Conservation (phyloP, 2,888 invertebrate species). For the Mythimna pallens region DNA sequence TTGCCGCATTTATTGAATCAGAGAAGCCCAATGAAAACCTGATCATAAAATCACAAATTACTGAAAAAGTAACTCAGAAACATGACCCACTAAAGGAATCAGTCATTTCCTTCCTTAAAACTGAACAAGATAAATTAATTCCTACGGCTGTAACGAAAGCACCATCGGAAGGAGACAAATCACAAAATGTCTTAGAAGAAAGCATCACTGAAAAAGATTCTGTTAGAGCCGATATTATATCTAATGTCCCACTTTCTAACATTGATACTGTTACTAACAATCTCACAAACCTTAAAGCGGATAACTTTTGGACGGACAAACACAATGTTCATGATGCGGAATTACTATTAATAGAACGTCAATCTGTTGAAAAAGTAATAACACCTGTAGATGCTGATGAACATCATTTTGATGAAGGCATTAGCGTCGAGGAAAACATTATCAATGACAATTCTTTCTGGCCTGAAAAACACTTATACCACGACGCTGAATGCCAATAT, state of each 20-base stretch:
- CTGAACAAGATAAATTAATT: conserved; percentile 34
- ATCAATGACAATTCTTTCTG: conserved; percentile 90
- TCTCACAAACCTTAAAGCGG: conserved; percentile 82
- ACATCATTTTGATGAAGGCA: conserved; percentile 58
- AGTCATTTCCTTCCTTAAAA: conserved; percentile 38
- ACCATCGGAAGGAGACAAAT: neutral
- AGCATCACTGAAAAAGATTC: conserved; percentile 31
- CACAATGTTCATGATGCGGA: conserved; percentile 91
- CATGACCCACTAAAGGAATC: conserved; percentile 10
- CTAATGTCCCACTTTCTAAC: conserved; percentile 73
- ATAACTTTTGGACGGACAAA: conserved; percentile 91
- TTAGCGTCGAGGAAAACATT: conserved; percentile 78
- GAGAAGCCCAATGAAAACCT: conserved; percentile 11
- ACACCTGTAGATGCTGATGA: conserved; percentile 47
- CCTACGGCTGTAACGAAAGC: conserved; percentile 4
- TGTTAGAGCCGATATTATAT: conserved; percentile 44
- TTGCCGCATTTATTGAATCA: conserved; percentile 29
- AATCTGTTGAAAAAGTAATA: conserved; percentile 61
- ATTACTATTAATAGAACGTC: conserved; percentile 73
- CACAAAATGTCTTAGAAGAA: conserved; percentile 9
- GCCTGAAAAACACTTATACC: conserved; percentile 91
- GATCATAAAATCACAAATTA: neutral
- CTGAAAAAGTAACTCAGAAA: neutral
- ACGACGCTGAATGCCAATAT: conserved; percentile 92
- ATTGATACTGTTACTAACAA: conserved; percentile 78